phyloP scores from a whole-genome alignment of 2,888 invertebrate genomes.

The Elegia similella region DNA sequence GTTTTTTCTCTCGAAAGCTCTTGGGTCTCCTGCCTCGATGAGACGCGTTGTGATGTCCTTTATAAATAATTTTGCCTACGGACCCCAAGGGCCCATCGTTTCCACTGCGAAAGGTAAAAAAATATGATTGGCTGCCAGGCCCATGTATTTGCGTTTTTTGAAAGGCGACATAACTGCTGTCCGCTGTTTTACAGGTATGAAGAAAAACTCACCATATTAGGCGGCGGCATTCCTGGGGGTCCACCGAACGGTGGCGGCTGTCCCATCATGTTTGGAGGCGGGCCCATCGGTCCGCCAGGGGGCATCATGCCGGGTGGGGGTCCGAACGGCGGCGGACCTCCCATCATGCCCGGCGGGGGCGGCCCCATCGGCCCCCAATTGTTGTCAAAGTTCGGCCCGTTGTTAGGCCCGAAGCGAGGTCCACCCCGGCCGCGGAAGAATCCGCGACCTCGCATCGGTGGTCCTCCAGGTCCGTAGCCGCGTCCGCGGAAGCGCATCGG shows the following conservation, averaged over 20 bases:
- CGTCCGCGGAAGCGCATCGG: conserved; percentile 86
- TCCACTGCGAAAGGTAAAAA: too few relatives aligned
- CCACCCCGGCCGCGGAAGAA: conserved; percentile 78
- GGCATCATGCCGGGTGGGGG: conserved; percentile 82
- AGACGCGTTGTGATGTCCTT: too few relatives aligned
- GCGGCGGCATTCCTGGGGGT: conserved; percentile 78
- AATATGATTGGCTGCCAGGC: too few relatives aligned
- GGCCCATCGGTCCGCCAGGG: conserved; percentile 80
- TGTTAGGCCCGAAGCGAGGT: conserved; percentile 71
- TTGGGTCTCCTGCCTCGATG: too few relatives aligned
- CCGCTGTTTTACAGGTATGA: too few relatives aligned
- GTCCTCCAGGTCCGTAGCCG: conserved; percentile 84
- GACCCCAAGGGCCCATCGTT: too few relatives aligned
- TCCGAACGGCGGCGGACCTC: conserved; percentile 69
- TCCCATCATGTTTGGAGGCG: conserved; percentile 81
- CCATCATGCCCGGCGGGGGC: conserved; percentile 79
- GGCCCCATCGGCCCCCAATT: conserved; percentile 87
- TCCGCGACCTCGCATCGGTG: conserved; percentile 78
- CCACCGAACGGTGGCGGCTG: conserved; percentile 77
- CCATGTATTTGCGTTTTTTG: too few relatives aligned
- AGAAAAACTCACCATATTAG: conserved; percentile 77
- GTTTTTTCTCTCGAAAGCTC: too few relatives aligned
- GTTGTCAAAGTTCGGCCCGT: conserved; percentile 78
- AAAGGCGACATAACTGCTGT: too few relatives aligned
- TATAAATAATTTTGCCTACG: too few relatives aligned